A percentile compares a stretch with the other conserved stretches of the same genome.
These are phyloP conservation scores for Neopelma chrysocephalum DNA, from an alignment of 2,797 vertebrate genomes.

Conservation along the genomic window DNA sequence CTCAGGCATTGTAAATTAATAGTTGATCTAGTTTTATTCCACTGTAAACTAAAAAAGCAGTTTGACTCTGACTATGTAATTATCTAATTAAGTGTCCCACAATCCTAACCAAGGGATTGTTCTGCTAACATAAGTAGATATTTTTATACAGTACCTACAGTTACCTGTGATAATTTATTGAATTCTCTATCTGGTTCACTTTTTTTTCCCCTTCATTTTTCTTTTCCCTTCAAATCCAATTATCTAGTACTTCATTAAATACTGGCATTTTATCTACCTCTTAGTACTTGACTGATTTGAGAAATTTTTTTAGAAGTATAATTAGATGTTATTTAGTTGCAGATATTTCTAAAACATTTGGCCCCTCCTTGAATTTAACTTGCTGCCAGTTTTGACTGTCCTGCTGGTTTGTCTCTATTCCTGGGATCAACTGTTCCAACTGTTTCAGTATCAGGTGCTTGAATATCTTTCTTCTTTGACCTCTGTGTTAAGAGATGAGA, in stretches of 20 bases:
- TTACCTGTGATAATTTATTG: neutral
- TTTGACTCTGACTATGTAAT: neutral
- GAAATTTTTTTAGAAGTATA: neutral
- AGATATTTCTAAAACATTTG: neutral
- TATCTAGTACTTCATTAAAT: neutral
- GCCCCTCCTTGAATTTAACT: rapidly evolving
- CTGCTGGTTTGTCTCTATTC: neutral
- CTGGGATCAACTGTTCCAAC: rapidly evolving
- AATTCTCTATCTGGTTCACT: neutral
- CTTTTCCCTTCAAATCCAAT: neutral
- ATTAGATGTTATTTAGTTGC: neutral
- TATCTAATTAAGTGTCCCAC: neutral
- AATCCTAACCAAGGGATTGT: neutral
- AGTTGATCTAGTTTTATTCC: neutral
- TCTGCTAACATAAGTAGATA: neutral
- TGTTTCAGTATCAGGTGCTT: neutral
- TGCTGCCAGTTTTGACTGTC: neutral
- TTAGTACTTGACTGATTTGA: neutral
- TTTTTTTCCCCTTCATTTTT: neutral
- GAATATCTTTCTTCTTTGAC: neutral
- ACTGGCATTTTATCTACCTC: neutral
- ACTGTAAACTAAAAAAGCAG: neutral
- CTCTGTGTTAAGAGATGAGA: neutral
- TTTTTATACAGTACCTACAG: neutral
- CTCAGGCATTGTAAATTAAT: neutral